A percentile compares a stretch with the other conserved stretches of the same genome.
Conservation (phyloP, 2,888 invertebrate species). For the Cephus sareptanus region DNA sequence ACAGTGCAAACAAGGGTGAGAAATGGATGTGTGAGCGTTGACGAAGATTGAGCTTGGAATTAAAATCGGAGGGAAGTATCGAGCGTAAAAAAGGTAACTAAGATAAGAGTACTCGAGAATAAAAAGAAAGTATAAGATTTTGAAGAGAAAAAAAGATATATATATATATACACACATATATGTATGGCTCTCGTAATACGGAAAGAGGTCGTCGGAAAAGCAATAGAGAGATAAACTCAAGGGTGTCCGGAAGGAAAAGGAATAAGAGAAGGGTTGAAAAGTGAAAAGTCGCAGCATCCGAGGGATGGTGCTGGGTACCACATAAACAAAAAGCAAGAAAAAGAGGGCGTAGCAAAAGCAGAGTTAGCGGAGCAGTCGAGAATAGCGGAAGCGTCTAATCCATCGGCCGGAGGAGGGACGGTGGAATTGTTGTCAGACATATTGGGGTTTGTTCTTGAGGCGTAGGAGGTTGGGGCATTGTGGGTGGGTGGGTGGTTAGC, state of each 20-base stretch:
- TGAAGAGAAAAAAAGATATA: neutral
- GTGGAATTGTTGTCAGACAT: conserved; percentile 61
- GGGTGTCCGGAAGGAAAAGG: neutral
- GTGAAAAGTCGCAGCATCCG: neutral
- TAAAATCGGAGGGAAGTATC: neutral
- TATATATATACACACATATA: neutral
- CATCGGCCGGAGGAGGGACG: conserved; percentile 41
- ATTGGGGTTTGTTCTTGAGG: conserved; percentile 65
- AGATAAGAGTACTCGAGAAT: neutral
- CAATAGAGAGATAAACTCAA: neutral
- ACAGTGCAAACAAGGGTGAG: neutral
- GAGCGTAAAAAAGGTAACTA: neutral
- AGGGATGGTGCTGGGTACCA: neutral
- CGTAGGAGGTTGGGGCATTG: conserved; percentile 42
- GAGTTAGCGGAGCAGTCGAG: neutral
- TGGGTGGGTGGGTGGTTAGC: conserved; percentile 62
- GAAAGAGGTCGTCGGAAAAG: neutral
- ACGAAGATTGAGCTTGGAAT: neutral
- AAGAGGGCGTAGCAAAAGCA: neutral
- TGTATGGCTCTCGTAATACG: neutral
- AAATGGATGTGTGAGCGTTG: neutral
- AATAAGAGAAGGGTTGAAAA: neutral
- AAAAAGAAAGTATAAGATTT: neutral
- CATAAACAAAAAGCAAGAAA: neutral
- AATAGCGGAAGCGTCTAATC: conserved; percentile 56